Percentiles rank a stretch among this genome's conserved stretches.
phyloP scores from a whole-genome alignment of 92 coral and sea anemone species.

The Epizoanthus ramosus region DNA sequence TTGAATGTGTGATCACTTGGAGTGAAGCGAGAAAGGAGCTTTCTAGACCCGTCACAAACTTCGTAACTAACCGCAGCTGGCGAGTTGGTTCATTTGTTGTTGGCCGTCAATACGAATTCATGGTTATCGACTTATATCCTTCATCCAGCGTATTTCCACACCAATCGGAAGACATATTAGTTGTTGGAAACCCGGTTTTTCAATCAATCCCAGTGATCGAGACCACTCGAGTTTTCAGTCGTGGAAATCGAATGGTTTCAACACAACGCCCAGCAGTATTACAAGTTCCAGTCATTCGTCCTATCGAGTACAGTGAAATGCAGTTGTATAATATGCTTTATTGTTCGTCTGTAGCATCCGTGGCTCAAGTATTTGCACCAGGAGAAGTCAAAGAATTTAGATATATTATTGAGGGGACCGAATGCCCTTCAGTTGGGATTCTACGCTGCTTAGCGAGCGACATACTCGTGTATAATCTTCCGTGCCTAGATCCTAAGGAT shows the following conservation, averaged over 20 bases:
- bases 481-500: neutral
- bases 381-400: neutral
- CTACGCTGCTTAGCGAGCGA: conserved; percentile 1
- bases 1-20: conserved; percentile 40
- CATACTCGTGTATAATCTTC: neutral
- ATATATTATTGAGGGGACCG: conserved; percentile 26
- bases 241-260: neutral
- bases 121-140: conserved; percentile 29
- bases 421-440: conserved; percentile 34
- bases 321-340: conserved; percentile 17
- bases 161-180: conserved; percentile 9
- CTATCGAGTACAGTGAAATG: conserved; percentile 6
- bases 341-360: neutral
- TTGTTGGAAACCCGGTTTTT: conserved; percentile 7
- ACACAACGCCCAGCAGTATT: neutral
- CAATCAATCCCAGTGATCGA: conserved; percentile 25
- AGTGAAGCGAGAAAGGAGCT: conserved; percentile 27
- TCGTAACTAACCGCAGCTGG: conserved; percentile 33
- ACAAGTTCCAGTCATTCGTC: neutral
- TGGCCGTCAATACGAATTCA: conserved; percentile 24
- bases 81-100: neutral
- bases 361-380: conserved; percentile 22
- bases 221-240: neutral
- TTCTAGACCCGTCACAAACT: conserved; percentile 32
- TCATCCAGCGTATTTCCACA: conserved; percentile 16